These are phyloP conservation scores for Plutomurus gul DNA, from an alignment of 1,140 invertebrate species.

Conservation along the genomic window DNA sequence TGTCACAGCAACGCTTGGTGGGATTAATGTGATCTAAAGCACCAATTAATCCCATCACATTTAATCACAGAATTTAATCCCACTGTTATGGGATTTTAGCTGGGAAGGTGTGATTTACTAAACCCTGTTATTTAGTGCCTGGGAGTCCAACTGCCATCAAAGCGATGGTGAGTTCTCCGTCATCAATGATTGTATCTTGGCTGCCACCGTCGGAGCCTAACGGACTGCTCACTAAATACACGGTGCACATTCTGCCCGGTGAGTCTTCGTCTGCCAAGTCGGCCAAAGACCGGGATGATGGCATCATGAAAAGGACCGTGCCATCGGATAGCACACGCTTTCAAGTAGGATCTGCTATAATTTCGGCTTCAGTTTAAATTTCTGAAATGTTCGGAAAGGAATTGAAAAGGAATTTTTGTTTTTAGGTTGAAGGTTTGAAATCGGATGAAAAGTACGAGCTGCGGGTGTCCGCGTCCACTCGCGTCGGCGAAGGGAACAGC, in stretches of 20 bases:
- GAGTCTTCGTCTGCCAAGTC: slow-evolving; percentile 16
- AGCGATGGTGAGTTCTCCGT: slow-evolving; percentile 73
- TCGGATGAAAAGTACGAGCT: slow-evolving; percentile 57
- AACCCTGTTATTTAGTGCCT: slow-evolving; percentile 66
- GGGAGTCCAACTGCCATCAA: slow-evolving; percentile 79
- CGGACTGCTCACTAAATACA: slow-evolving; percentile 75
- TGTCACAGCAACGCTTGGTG: too few relatives aligned
- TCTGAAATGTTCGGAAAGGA: neutral
- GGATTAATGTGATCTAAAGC: too few relatives aligned
- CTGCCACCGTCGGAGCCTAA: slow-evolving; percentile 74
- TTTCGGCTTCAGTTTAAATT: too few relatives aligned
- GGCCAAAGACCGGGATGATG: slow-evolving; percentile 40
- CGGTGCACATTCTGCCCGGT: slow-evolving; percentile 37
- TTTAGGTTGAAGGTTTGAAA: slow-evolving; percentile 58
- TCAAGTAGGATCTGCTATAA: slow-evolving; percentile 54
- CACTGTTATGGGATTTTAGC: too few relatives aligned
- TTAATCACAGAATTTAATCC: too few relatives aligned
- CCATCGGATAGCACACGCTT: slow-evolving; percentile 61
- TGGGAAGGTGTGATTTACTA: neutral
- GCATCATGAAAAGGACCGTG: slow-evolving; percentile 58
- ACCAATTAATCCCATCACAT: too few relatives aligned
- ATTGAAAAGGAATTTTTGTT: neutral
- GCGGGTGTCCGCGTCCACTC: slow-evolving; percentile 56
- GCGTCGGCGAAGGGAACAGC: slow-evolving; percentile 56
- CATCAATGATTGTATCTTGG: slow-evolving; percentile 70